A percentile compares a stretch with the other conserved stretches of the same genome.
Conservation (phyloP, 2,797 vertebrate species). For the Sorex maritimensis region DNA sequence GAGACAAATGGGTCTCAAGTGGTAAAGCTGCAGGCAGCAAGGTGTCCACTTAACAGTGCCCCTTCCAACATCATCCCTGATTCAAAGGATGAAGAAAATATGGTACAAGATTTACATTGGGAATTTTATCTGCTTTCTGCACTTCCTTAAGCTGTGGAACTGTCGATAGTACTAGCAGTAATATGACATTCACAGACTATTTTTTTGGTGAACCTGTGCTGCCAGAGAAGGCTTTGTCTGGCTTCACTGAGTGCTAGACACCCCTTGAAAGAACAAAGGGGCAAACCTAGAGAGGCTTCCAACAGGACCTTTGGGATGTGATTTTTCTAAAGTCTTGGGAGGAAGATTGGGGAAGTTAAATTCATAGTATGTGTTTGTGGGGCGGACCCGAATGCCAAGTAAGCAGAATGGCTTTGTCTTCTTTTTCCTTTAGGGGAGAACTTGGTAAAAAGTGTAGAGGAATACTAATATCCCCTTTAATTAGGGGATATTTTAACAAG, state of each 20-base stretch:
- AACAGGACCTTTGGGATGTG: background rate
- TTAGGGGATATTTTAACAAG: background rate
- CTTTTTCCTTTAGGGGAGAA: background rate
- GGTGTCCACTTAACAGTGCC: background rate
- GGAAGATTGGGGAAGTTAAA: too few species aligned
- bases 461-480: background rate
- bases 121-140: background rate
- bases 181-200: background rate
- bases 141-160: background rate
- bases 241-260: background rate
- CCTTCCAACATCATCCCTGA: background rate
- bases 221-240: background rate
- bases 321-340: background rate
- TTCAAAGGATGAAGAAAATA: background rate
- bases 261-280: background rate
- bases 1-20: background rate
- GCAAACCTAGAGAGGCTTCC: background rate
- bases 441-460: background rate
- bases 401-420: background rate
- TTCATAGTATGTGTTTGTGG: too few species aligned
- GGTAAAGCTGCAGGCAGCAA: background rate
- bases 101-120: background rate
- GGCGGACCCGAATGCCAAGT: background rate
- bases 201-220: background rate
- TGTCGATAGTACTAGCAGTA: background rate